Conservation (phyloP, 2,797 vertebrate species). For the Knipowitschia caucasica region DNA sequence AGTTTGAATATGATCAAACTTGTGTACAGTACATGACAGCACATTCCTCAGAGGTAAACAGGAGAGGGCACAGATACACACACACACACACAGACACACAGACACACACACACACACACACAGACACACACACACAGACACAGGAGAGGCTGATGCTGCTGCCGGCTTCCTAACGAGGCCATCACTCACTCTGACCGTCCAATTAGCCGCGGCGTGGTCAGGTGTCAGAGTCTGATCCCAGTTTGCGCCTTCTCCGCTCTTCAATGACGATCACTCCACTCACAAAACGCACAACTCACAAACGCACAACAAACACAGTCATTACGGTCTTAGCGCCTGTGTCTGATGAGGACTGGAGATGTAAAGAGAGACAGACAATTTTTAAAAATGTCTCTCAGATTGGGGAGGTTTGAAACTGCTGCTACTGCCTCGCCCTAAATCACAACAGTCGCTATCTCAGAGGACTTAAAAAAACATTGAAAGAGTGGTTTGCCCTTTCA, state of each 20-base stretch:
- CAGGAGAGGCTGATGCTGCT: background rate
- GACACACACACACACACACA: too few species aligned
- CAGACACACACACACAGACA: too few species aligned
- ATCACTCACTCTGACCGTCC: conserved; percentile 26
- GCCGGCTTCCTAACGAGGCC: conserved; percentile 8
- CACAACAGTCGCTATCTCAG: too few species aligned
- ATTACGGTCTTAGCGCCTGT: background rate
- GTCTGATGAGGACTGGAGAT: background rate
- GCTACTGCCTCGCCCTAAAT: too few species aligned
- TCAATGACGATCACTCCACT: conserved; percentile 25
- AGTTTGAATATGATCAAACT: too few species aligned
- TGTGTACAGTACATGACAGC: background rate
- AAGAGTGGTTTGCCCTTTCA: too few species aligned
- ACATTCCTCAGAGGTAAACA: background rate
- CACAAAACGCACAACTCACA: background rate
- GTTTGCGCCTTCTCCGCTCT: conserved; percentile 5
- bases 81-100: too few species aligned
- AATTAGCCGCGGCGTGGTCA: conserved; percentile 46
- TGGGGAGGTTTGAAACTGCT: too few species aligned
- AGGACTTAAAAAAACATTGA: too few species aligned
- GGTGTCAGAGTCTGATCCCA: conserved; percentile 28
- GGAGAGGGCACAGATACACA: too few species aligned
- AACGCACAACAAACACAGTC: too few species aligned
- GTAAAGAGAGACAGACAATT: too few species aligned
- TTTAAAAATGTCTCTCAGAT: background rate